Evolutionary conservation across 1,140 invertebrate species (phyloP), one percentile per base, ranked within the genome.

Genomic region (Danaus melanippus): DNA sequence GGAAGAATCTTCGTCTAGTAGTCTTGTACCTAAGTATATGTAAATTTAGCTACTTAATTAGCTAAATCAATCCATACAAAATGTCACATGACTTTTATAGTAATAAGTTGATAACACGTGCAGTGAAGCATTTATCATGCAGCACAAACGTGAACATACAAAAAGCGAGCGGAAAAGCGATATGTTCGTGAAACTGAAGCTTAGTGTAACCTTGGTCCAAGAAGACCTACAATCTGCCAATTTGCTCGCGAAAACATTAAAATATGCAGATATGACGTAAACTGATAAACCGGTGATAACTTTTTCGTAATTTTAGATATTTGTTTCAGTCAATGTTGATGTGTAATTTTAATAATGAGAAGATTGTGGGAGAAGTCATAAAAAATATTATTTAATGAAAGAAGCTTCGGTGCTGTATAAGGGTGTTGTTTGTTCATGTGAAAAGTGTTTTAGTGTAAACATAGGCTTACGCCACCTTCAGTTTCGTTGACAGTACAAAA

Each of bases 141-240:
- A 51, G 68, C 61, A 70, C 67, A 69, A 56, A 54, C 55, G 59
- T 63, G 59, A 53, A 71, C 54, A 69, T 43, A 68, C 69, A 55
- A 47, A 70, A 74, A 76, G 71, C 61, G 60, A 50, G 71, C 71
- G 71, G 71, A 42, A 56, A 78, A 76, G 76, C 79, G 39, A 62
- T 62, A 67, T 71, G 76, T 65, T 59, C 60, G 67, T 72, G 77
- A 80, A 80, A 83, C 75, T 77, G 76, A 80, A 80, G 77, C 74
- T 71, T 73, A 55, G 64, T 65, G 66, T 65, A 53, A 67, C 65
- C 68, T 50, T 51, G 42, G 21, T 32, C 21, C 21, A 32, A 8
- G 21, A 32, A 2, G 21, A 32, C 21, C 21, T 32, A 32, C 21
- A 32, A 7, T 32, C 2, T 32, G 21, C 21, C 21, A 32, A 32